phyloP scores from a whole-genome alignment of 2,113 vertebrate species.

The Quiscalus mexicanus region DNA sequence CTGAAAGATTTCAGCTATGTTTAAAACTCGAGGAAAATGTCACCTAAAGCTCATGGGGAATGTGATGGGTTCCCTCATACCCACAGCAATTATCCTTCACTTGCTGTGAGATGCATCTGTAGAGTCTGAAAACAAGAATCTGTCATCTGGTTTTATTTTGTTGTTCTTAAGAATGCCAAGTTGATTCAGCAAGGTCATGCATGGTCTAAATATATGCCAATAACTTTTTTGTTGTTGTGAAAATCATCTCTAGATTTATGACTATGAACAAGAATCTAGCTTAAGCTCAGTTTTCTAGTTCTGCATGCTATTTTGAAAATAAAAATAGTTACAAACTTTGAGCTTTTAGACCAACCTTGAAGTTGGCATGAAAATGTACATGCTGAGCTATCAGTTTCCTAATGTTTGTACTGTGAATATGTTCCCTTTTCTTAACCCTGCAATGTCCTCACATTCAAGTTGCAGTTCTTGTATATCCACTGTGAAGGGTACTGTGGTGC shows the following conservation, averaged over 20 bases:
- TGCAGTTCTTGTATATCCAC: neutral
- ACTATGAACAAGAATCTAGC: constrained; percentile 16
- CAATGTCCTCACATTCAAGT: neutral
- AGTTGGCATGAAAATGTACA: constrained; percentile 1
- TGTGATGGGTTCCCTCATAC: neutral
- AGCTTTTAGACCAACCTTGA: constrained; percentile 32
- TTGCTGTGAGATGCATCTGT: neutral
- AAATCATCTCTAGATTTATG: constrained; percentile 54
- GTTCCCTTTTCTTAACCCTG: neutral
- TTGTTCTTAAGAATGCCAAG: constrained; percentile 18
- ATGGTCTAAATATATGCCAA: constrained; percentile 37
- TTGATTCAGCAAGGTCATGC: constrained; percentile 51
- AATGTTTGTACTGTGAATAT: neutral
- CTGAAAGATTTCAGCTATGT: neutral
- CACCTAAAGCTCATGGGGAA: neutral
- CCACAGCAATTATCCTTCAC: neutral
- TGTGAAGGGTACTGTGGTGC: neutral
- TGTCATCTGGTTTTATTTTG: constrained; percentile 52
- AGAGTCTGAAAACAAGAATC: constrained; percentile 11
- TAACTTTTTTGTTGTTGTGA: constrained; percentile 36
- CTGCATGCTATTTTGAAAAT: constrained; percentile 32
- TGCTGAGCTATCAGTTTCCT: neutral
- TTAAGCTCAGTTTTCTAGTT: constrained; percentile 39
- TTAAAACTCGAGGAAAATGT: neutral
- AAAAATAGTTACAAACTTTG: neutral